Evolutionary conservation across 2,888 invertebrate genomes (phyloP), one percentile per base, ranked within the genome.

Genomic region (Lissocephala sabroskyi): DNA sequence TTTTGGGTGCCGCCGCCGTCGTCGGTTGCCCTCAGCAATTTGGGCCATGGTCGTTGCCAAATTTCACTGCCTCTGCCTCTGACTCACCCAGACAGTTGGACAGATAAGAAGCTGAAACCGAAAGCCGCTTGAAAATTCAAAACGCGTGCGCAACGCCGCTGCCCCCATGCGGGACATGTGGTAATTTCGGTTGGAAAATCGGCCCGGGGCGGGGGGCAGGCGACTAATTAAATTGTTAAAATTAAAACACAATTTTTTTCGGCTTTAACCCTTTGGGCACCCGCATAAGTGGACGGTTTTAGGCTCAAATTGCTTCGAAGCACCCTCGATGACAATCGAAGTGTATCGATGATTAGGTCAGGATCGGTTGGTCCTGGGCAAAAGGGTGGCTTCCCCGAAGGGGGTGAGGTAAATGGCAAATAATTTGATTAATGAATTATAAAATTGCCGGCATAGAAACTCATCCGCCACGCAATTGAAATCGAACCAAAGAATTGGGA

Each of bases 161-260:
- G n/a, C n/a, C n/a, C n/a, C n/a, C 1, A 59, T 68, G 68, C 68
- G 68, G 68, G 68, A 74, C 77, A 70, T 70, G 77, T 70, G 77
- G 62, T 62, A 77, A 65, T 52, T 50, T n/a, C n/a, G n/a, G n/a
- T n/a, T n/a, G n/a, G n/a, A n/a, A n/a, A n/a, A n/a, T n/a, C n/a
- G n/a, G n/a, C n/a, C n/a, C n/a, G n/a, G n/a, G n/a, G n/a, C n/a
- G n/a, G n/a, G n/a, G n/a, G n/a, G n/a, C n/a, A n/a, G n/a, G 54
- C 59, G 9, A 67, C 74, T 57, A 70, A 70, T 70, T 76, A 77
- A 70, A 70, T 74, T 70, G 77, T 70, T 44, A 70, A 76, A 56
- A 23, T 23, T 23, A 32, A 35, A 35, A 23, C 3, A 23, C 7
- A 23, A 35, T 35, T 35, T 10, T 9, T 16, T 13, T 32, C 11